Evolutionary conservation across 1,140 invertebrate species (phyloP).

Genomic region (Drosophila sechellia): DNA sequence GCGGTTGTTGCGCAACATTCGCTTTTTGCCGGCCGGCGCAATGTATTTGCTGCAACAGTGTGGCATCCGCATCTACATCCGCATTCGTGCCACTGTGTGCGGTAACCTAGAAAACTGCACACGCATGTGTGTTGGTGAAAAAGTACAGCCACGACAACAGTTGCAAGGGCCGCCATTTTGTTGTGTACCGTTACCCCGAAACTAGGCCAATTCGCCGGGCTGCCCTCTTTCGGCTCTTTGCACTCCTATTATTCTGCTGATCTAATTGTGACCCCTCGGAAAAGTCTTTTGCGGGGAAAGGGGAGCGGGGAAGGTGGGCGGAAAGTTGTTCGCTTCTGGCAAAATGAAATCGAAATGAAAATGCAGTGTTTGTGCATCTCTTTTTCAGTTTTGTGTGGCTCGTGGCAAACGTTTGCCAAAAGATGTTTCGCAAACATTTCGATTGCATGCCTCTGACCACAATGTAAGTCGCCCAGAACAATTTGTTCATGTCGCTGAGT

Average conservation of each 20-base stretch:
- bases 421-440: slow-evolving; percentile 73
- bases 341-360: slow-evolving; percentile 72
- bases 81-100: slow-evolving; percentile 38
- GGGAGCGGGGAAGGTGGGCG: neutral
- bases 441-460: slow-evolving; percentile 36
- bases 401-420: slow-evolving; percentile 66
- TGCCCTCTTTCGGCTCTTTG: slow-evolving; percentile 36
- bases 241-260: slow-evolving; percentile 3
- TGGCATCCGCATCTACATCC: slow-evolving; percentile 31
- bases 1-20: slow-evolving; percentile 73
- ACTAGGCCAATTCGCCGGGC: slow-evolving; percentile 79
- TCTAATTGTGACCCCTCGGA: slow-evolving; percentile 48
- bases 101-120: slow-evolving; percentile 70
- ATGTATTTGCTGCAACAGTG: slow-evolving; percentile 66
- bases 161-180: slow-evolving; percentile 79
- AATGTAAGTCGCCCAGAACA: slow-evolving; percentile 25
- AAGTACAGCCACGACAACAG: slow-evolving; percentile 82
- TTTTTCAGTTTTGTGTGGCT: slow-evolving; percentile 48
- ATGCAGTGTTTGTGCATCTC: neutral
- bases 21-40: slow-evolving; percentile 79
- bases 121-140: slow-evolving; percentile 47
- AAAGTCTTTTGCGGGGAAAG: slow-evolving; percentile 15
- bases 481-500: slow-evolving; percentile 24
- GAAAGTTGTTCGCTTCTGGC: slow-evolving; percentile 26
- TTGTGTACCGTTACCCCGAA: slow-evolving; percentile 57